Evolutionary conservation across 2,113 vertebrate species (phyloP).

Genomic region (Plecturocebus donacophilus): DNA sequence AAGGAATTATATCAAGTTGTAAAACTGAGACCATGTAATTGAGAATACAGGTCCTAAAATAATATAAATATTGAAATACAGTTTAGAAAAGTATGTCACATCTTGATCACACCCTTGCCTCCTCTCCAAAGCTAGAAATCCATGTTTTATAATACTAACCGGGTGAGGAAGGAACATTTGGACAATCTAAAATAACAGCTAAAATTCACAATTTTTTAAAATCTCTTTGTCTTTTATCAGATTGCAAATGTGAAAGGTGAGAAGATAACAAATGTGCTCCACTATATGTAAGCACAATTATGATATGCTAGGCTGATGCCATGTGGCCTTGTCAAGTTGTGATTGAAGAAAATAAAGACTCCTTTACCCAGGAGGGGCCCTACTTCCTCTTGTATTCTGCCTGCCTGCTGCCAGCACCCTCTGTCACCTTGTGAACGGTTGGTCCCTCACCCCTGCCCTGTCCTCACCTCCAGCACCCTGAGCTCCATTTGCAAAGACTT

Average conservation of each 20-base stretch:
- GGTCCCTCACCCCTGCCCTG: background rate
- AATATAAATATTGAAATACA: conserved; percentile 40
- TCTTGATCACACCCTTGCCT: conserved; percentile 9
- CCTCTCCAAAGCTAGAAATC: conserved; percentile 2
- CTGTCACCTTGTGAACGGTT: background rate
- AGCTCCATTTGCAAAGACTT: background rate
- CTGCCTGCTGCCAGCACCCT: background rate
- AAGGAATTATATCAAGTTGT: background rate
- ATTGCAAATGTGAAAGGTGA: background rate
- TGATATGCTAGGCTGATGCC: accelerated
- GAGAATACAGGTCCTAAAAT: background rate
- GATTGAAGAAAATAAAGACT: background rate
- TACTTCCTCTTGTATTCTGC: background rate
- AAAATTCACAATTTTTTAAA: background rate
- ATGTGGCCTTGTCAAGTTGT: background rate
- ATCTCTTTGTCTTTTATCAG: background rate
- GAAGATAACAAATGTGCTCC: background rate
- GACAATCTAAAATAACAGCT: conserved; percentile 47
- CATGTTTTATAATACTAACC: background rate
- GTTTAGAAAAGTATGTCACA: background rate
- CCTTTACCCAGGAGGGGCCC: background rate
- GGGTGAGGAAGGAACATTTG: background rate
- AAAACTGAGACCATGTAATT: background rate
- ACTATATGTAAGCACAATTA: background rate
- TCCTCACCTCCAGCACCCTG: background rate